Conservation (phyloP, 2,888 invertebrate species). For the Drosophila kambysellisi region DNA sequence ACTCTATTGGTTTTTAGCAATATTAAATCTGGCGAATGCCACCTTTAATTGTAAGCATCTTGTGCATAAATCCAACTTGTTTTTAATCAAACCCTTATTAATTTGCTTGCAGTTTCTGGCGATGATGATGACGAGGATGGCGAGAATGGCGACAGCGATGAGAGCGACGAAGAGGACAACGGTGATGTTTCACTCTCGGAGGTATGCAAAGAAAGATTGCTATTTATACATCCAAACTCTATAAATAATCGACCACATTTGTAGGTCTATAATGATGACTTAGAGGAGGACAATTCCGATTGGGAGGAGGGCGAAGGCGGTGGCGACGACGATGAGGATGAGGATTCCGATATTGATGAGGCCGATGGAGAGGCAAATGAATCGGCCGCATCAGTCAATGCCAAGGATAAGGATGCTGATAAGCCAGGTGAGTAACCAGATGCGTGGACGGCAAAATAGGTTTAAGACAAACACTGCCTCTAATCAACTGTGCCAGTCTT, state of each 20-base stretch:
- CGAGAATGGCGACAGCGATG: conserved; percentile 86
- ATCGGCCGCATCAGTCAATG: conserved; percentile 69
- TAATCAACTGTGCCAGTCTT: too few relatives aligned
- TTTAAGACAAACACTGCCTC: background rate
- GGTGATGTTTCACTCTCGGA: conserved; percentile 85
- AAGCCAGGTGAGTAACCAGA: conserved; percentile 60
- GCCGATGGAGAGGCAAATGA: conserved; percentile 84
- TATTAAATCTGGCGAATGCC: conserved; percentile 84
- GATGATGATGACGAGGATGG: conserved; percentile 85
- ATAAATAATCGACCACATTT: background rate
- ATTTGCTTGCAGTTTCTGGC: conserved; percentile 62
- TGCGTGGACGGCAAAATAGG: background rate
- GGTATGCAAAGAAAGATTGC: conserved; percentile 55
- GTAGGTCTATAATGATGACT: conserved; percentile 86
- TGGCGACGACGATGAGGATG: conserved; percentile 87
- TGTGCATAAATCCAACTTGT: conserved; percentile 15
- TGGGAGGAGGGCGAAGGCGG: conserved; percentile 88
- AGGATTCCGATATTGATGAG: conserved; percentile 86
- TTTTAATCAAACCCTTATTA: conserved; percentile 68
- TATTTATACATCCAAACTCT: background rate
- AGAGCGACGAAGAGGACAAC: conserved; percentile 88
- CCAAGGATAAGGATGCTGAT: conserved; percentile 66
- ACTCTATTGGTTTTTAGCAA: conserved; percentile 84
- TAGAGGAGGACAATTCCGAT: conserved; percentile 88
- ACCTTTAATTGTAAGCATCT: conserved; percentile 82